Percentiles rank a stretch among this genome's conserved stretches.
Evolutionary conservation across 2,113 vertebrate genomes (phyloP).

Genomic region (Petromus typicus): DNA sequence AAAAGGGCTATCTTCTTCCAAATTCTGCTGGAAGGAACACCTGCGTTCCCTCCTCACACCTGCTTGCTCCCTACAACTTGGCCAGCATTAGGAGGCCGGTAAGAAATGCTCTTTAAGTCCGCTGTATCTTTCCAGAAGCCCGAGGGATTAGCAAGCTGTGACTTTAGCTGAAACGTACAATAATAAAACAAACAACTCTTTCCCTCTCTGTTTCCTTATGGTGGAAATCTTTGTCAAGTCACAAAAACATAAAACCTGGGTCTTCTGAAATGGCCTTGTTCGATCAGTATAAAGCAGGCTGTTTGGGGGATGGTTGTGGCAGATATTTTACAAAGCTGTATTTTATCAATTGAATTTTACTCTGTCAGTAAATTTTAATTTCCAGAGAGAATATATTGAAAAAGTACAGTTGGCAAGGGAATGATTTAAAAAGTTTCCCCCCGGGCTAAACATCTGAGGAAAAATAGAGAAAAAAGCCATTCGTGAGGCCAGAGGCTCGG

Average conservation of each 20-base stretch:
- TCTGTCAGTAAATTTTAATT: slow-evolving; percentile 47
- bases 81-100: slow-evolving; percentile 59
- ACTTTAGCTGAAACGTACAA: slow-evolving; percentile 69
- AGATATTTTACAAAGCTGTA: slow-evolving; percentile 1
- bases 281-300: not conserved
- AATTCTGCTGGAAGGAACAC: slow-evolving; percentile 46
- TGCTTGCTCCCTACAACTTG: slow-evolving; percentile 42
- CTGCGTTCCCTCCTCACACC: slow-evolving; percentile 62
- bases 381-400: slow-evolving; percentile 42
- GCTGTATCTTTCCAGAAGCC: slow-evolving; percentile 70
- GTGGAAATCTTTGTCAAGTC: slow-evolving; percentile 56
- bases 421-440: slow-evolving; percentile 7
- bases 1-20: slow-evolving; percentile 22
- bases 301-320: not conserved
- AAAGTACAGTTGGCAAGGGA: slow-evolving; percentile 24
- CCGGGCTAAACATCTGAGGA: slow-evolving; percentile 61
- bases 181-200: not conserved
- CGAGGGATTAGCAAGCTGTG: slow-evolving; percentile 64
- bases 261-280: slow-evolving; percentile 23
- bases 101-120: slow-evolving; percentile 71
- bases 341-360: slow-evolving; percentile 24
- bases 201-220: slow-evolving; percentile 7
- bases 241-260: slow-evolving; percentile 38
- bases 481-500: slow-evolving; percentile 61
- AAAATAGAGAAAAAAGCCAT: slow-evolving; percentile 65